A percentile compares a stretch with the other conserved stretches of the same genome.
phyloP scores from a whole-genome alignment of 2,797 vertebrate genomes.

The Myotis planiceps region DNA sequence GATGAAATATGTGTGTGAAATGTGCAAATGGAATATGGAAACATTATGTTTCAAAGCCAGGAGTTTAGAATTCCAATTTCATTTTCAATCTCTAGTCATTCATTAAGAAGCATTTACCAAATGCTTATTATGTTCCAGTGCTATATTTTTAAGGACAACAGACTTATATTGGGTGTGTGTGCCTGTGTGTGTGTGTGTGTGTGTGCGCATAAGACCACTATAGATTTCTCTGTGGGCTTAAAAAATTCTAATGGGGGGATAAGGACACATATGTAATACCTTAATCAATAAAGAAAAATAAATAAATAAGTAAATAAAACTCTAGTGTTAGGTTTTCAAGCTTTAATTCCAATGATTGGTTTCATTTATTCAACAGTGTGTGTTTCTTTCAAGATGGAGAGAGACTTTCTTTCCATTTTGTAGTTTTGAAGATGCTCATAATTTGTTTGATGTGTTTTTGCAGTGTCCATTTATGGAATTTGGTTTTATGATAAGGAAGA shows the following conservation, averaged over 20 bases:
- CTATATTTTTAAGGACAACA: neutral
- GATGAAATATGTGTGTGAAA: constrained; percentile 29
- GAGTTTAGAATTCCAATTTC: constrained; percentile 36
- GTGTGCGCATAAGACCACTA: neutral
- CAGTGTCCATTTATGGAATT: constrained; percentile 98
- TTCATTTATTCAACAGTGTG: neutral
- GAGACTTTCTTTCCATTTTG: constrained; percentile 4
- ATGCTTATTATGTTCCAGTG: neutral
- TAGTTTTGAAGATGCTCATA: constrained; percentile 74
- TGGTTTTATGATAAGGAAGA: constrained; percentile 99
- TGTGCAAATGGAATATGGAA: constrained; percentile 28
- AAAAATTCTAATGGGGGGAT: neutral
- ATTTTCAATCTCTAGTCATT: neutral
- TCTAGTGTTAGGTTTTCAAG: neutral
- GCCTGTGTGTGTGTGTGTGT: neutral
- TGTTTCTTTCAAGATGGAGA: constrained; percentile 10
- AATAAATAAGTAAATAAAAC: neutral
- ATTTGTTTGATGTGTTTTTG: constrained; percentile 82
- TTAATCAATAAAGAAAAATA: too few relatives aligned
- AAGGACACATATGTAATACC: too few relatives aligned
- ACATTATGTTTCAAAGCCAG: neutral
- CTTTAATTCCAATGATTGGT: neutral
- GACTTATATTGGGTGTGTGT: neutral
- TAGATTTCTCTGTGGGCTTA: neutral
- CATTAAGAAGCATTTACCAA: neutral